Evolutionary conservation across 2,797 vertebrate species (phyloP).

Genomic region (Tadarida brasiliensis): DNA sequence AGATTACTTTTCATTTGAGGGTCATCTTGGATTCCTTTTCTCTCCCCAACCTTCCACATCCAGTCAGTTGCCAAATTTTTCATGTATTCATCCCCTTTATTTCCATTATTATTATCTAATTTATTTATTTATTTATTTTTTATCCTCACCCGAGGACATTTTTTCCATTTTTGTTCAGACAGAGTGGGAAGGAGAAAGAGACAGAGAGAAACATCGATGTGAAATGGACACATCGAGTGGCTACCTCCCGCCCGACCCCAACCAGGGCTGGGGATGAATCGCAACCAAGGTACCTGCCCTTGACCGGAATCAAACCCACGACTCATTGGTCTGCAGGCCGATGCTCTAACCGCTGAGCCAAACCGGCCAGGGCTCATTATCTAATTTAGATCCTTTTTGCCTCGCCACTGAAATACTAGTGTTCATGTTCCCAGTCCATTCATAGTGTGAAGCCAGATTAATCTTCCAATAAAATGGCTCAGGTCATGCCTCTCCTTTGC

Average conservation of each 20-base stretch:
- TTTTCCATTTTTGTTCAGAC: too few relatives aligned
- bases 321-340: too few relatives aligned
- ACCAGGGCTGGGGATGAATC: too few relatives aligned
- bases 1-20: slow-evolving; percentile 56
- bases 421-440: not conserved
- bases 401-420: not conserved
- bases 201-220: too few relatives aligned
- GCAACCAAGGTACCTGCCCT: too few relatives aligned
- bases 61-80: slow-evolving; percentile 46
- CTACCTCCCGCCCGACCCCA: too few relatives aligned
- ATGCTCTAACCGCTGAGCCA: too few relatives aligned
- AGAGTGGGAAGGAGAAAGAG: too few relatives aligned
- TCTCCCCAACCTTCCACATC: not conserved
- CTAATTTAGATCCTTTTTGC: slow-evolving; percentile 49
- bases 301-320: too few relatives aligned
- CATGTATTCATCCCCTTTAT: not conserved
- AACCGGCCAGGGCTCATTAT: not conserved
- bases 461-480: slow-evolving; percentile 38
- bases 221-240: too few relatives aligned
- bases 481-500: not conserved
- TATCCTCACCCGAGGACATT: too few relatives aligned
- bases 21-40: not conserved
- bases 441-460: slow-evolving; percentile 32
- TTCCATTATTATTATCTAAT: slow-evolving; percentile 46
- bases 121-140: not conserved